Base-by-base conservation (phyloP, 2,113 vertebrate genomes). In the Petaurus breviceps region DNA sequence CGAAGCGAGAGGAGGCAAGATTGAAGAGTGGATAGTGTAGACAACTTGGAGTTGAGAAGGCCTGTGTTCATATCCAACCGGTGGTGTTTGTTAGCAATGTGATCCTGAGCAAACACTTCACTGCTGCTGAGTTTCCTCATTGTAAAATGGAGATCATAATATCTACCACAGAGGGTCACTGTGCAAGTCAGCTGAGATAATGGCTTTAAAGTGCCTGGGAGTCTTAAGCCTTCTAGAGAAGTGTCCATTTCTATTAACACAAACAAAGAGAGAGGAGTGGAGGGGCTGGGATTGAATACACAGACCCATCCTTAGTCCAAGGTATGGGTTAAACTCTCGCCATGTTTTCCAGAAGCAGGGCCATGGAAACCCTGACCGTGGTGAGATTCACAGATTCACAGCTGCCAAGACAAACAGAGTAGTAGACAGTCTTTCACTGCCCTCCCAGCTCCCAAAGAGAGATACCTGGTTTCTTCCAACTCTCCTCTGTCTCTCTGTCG, bases 391-490 rank as follows among this genome's bases (percentile, higher is more conserved):
- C 93, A 97, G 68, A 94, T 61, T 47, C 2, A 50, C 9, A 91
- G 90, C 91, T 95, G 91, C 96, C 97, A 97, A 97, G 95, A 96
- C 95, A 95, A 97, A 94, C 68, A 97, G 91, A 93, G 90, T 95
- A 25, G 94, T 96, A 96, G 96, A 96, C 94, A 89, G 94, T 95
- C 51, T 97, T 96, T 84, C 51, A 54, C 68, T 93, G 94, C 53
- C 89, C 96, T 96, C 46, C 0, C 47, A 95, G 95, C 52, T 94
- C 92, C 89, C 90, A 95, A 94, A 95, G 92, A 90, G 28, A 97
- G 93, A 95, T 93, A 96, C 94, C 96, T 97, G 57, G 51, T 96
- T 96, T 77, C 97, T 97, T 97, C 95, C 90, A 95, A 61, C 95
- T 93, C 68, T 52, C 94, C 12, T 91, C 24, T 92, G 12, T 94